These are phyloP conservation scores for Petrocephalus microphthalmus DNA, from an alignment of 2,113 vertebrate species.

Conservation along the genomic window DNA sequence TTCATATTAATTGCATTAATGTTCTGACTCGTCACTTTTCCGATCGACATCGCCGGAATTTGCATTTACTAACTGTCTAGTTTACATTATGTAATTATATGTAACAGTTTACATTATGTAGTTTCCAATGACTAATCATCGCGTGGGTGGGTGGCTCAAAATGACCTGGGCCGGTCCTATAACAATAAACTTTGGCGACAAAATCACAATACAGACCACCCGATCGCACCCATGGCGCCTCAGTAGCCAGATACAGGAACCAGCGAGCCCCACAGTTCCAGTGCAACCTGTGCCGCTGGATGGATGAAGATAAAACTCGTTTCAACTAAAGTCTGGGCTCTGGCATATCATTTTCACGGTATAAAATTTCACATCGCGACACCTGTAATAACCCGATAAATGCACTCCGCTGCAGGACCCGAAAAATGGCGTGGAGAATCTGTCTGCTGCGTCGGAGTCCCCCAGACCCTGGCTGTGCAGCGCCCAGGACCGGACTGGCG, in stretches of 20 bases:
- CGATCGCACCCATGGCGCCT: too few relatives aligned
- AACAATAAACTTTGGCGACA: not conserved
- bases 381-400: not conserved
- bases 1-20: not conserved
- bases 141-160: not conserved
- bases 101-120: not conserved
- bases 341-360: not conserved
- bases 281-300: not conserved
- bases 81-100: not conserved
- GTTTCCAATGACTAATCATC: not conserved
- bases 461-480: constrained; percentile 56
- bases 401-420: constrained; percentile 47
- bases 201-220: not conserved
- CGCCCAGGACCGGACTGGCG: constrained; percentile 49
- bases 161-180: not conserved
- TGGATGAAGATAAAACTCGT: not conserved
- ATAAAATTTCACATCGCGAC: not conserved
- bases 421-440: constrained; percentile 52
- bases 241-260: too few relatives aligned
- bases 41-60: not conserved
- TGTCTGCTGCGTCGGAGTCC: constrained; percentile 40
- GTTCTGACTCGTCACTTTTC: not conserved
- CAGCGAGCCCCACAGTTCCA: not conserved
- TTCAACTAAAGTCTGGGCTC: not conserved
- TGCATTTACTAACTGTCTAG: not conserved